Conservation (phyloP, 2,888 invertebrate genomes). For the Hirtodrosophila confusa region DNA sequence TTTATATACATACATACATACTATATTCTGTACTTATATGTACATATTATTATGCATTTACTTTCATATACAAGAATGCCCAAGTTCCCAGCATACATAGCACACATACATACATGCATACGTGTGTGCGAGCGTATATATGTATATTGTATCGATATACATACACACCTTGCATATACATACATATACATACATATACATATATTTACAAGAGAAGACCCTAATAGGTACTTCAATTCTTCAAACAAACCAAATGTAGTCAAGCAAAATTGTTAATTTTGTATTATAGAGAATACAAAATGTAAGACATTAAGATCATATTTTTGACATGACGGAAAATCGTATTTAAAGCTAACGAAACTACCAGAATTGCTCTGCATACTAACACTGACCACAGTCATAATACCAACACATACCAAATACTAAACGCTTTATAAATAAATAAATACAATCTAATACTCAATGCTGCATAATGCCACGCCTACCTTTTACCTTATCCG, state of each 20-base stretch:
- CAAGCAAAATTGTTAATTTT: constrained; percentile 45
- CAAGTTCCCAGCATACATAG: constrained; percentile 25
- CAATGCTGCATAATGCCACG: constrained; percentile 60
- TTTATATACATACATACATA: constrained; percentile 42
- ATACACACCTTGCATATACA: too few relatives aligned
- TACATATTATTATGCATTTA: constrained; percentile 50
- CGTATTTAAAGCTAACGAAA: constrained; percentile 20
- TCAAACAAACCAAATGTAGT: constrained; percentile 13
- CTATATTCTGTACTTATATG: constrained; percentile 36
- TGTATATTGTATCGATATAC: too few relatives aligned
- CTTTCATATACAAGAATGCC: constrained; percentile 57
- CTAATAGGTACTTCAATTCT: constrained; percentile 7
- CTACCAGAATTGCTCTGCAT: constrained; percentile 43
- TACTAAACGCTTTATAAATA: constrained; percentile 37
- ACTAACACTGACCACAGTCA: constrained; percentile 22
- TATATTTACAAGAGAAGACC: constrained; percentile 20
- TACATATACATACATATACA: constrained; percentile 9
- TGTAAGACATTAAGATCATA: constrained; percentile 40
- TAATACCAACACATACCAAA: constrained; percentile 13
- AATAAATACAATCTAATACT: constrained; percentile 44
- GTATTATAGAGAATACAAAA: constrained; percentile 38
- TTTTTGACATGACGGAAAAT: constrained; percentile 52
- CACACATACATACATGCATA: constrained; percentile 31
- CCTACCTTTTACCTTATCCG: constrained; percentile 69
- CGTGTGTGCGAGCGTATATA: background rate